Evolutionary conservation across 2,113 vertebrate genomes (phyloP), one percentile per base, ranked within the genome.

Genomic region (Mormoops blainvillei): DNA sequence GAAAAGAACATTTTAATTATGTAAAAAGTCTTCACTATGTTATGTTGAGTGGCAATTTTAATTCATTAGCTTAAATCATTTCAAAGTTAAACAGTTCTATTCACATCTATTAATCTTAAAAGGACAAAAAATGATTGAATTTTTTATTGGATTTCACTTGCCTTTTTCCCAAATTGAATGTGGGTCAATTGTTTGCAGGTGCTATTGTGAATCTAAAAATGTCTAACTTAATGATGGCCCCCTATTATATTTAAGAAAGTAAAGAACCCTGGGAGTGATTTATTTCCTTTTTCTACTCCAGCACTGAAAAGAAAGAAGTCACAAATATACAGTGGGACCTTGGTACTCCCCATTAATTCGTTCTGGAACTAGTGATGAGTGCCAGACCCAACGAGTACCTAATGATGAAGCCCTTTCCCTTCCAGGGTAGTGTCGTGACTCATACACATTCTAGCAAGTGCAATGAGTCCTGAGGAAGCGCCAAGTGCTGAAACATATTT

Each of bases 11-110:
- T 85, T 81, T 92, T 85, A 92, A 88, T 73, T 96, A 73, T 54
- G 18, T 71, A 13, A 96, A 36, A 71, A 91, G 13, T 81, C 45
- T 92, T 84, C 31, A 92, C 33, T 73, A 36, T 13, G 43, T 74
- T 71, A 92, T 52, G 14, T 41, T 1, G 0, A 88, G 24, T 81
- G 31, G 48, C 70, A 90, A 68, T 65, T 96, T 89, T 94, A 94
- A 88, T 68, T 94, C 45, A 90, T 93, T 54, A 78, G 24, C 19
- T 85, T 95, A 92, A 92, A 70, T 90, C 15, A 92, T 92, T 87
- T 81, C 48, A 88, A 26, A 89, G 33, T 67, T 84, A 92, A 95
- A 76, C 92, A 20, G 54, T 83, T 95, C 76, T 81, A 31, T 61
- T 82, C 67, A 81, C 15, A 96, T 81, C 36, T 50, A 76, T 20